Base-by-base conservation (phyloP, 2,113 vertebrate species). In the Gobius niger region DNA sequence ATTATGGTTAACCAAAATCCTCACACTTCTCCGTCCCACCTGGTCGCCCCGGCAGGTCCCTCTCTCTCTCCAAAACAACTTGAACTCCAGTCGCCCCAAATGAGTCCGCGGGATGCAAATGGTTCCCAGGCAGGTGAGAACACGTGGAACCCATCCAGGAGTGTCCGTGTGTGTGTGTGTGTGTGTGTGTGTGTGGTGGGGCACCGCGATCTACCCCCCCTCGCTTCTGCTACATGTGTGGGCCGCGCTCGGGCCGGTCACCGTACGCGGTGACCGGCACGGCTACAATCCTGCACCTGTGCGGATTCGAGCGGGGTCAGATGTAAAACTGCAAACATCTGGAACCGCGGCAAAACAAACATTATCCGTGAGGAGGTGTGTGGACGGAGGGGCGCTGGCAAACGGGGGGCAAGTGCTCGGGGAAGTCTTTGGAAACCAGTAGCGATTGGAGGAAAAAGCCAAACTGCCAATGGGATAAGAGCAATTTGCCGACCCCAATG, bases 251-350 rank as follows among this genome's bases (percentile, higher is more conserved):
- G 24, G 24, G 24, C 24, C 24, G 24, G 24, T 34, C 24, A 34
- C 24, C 5, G 24, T 34, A 34, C 24, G n/a, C n/a, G n/a, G n/a
- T n/a, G n/a, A n/a, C n/a, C n/a, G 85, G 87, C 82, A 85, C 68
- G 6, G 62, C 70, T 82, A 80, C 82, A 87, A 72, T 88, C 85
- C 24, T 8, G 71, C 82, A 88, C 79, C 85, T 84, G 85, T 3
- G n/a, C 6, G 18, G 52, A 53, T 24, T 16, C 11, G 50, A 70
- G 81, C 83, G 70, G 61, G 77, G 77, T 74, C 71, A 70, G 69
- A 51, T 77, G 53, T 82, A 80, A 80, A 34, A 88, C 81, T 6
- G 60, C 81, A 65, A 68, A 34, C 85, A 85, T 79, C 85, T 89
- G 56, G 14, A 1, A 63, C 51, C 49, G 47, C 1, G n/a, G 6